These are phyloP conservation scores for Polyommatus iphigenia DNA, from an alignment of 2,888 invertebrate genomes.

Conservation along the genomic window DNA sequence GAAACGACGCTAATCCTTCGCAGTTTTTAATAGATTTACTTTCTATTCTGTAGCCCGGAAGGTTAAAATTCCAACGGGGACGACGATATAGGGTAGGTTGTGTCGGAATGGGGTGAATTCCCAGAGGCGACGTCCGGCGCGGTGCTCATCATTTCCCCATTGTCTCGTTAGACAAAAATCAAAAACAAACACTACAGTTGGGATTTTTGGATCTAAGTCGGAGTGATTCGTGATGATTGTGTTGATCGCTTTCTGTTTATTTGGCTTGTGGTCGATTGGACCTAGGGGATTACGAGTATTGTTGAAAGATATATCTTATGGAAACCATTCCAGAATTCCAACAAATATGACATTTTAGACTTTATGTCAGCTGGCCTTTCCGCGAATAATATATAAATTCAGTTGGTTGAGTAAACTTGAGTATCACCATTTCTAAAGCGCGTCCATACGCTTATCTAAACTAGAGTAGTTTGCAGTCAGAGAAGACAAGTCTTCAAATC, in stretches of 20 bases:
- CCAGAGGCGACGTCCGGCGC: constrained; percentile 73
- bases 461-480: background rate
- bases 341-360: background rate
- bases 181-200: constrained; percentile 75
- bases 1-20: constrained; percentile 54
- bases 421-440: background rate
- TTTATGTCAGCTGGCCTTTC: background rate
- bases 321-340: background rate
- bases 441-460: background rate
- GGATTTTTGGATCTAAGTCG: constrained; percentile 74
- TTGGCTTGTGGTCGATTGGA: constrained; percentile 62
- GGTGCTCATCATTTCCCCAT: constrained; percentile 80
- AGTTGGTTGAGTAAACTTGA: background rate
- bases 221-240: constrained; percentile 70
- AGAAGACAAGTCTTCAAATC: background rate
- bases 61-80: constrained; percentile 52
- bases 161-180: constrained; percentile 81
- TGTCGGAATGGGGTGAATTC: constrained; percentile 70
- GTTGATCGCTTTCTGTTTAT: constrained; percentile 54
- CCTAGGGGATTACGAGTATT: constrained; percentile 55
- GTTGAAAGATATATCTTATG: constrained; percentile 50
- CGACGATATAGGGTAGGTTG: constrained; percentile 53
- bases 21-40: constrained; percentile 49
- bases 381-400: background rate
- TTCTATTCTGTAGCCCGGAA: constrained; percentile 51